Evolutionary conservation across 2,113 vertebrate genomes (phyloP).

Genomic region (Gobius niger): DNA sequence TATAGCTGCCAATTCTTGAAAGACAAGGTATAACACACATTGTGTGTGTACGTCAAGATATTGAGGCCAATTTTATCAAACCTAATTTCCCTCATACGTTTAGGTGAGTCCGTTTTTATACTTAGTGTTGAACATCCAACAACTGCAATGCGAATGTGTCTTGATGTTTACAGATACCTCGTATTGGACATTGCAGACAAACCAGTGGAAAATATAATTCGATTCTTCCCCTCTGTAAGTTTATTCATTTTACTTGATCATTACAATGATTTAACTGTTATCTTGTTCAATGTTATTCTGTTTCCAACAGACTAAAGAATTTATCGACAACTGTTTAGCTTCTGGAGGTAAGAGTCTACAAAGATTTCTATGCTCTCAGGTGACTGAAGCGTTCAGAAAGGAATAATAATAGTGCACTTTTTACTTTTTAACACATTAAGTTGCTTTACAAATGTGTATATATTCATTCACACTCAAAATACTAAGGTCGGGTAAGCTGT

Average conservation of each 20-base stretch:
- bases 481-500: too few relatives aligned
- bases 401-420: too few relatives aligned
- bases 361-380: background rate
- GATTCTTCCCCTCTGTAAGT: constrained; percentile 96
- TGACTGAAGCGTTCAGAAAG: background rate
- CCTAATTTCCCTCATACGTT: constrained; percentile 97
- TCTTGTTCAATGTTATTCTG: constrained; percentile 11
- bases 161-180: constrained; percentile 85
- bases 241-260: background rate
- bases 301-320: constrained; percentile 90
- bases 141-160: background rate
- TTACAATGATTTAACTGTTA: background rate
- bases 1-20: constrained; percentile 90
- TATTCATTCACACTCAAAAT: too few relatives aligned
- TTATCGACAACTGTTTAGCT: constrained; percentile 97
- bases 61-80: constrained; percentile 99
- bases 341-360: constrained; percentile 84
- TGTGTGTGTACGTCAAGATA: constrained; percentile 97
- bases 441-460: too few relatives aligned
- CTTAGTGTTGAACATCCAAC: background rate
- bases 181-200: constrained; percentile 99
- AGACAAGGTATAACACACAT: constrained; percentile 95
- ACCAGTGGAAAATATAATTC: constrained; percentile 97
- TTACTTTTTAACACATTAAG: too few relatives aligned
- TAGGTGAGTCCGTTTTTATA: constrained; percentile 80